These are phyloP conservation scores for Trichoplusia ni DNA, from an alignment of 1,140 invertebrate genomes.

Conservation along the genomic window DNA sequence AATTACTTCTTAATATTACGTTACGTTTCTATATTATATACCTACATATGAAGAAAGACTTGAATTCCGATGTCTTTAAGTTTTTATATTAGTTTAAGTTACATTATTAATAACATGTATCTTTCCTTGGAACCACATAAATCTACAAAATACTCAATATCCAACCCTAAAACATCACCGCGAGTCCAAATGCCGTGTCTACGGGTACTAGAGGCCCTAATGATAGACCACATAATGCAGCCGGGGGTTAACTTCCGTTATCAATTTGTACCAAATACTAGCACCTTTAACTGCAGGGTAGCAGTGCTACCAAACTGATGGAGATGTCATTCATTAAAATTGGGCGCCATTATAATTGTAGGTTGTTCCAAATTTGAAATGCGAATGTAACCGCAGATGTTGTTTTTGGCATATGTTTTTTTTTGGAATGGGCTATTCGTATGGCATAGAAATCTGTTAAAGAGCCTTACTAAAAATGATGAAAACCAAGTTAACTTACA, in stretches of 20 bases:
- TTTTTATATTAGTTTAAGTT: background rate
- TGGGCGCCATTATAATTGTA: conserved; percentile 8
- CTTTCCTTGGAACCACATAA: background rate
- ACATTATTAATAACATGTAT: background rate
- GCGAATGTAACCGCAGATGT: conserved; percentile 4
- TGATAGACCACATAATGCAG: conserved; percentile 42
- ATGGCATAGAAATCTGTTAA: too few relatives aligned
- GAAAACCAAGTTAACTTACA: too few relatives aligned
- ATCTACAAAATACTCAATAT: background rate
- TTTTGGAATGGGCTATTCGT: too few relatives aligned
- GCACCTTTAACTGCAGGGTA: conserved; percentile 35
- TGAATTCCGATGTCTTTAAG: too few relatives aligned
- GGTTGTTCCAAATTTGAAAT: conserved; percentile 1
- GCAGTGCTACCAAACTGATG: too few relatives aligned
- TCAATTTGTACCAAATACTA: conserved; percentile 52
- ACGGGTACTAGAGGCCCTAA: conserved; percentile 49
- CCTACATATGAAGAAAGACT: too few relatives aligned
- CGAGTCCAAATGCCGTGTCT: conserved; percentile 31
- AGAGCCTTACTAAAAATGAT: too few relatives aligned
- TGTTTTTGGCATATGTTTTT: conserved; percentile 2
- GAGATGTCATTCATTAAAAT: conserved; percentile 25
- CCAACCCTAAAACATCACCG: background rate
- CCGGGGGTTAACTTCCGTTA: conserved; percentile 50
- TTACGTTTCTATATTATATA: too few relatives aligned
- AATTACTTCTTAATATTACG: too few relatives aligned